Evolutionary conservation across 2,888 invertebrate species (phyloP).

Genomic region (Campopleginae sp.): DNA sequence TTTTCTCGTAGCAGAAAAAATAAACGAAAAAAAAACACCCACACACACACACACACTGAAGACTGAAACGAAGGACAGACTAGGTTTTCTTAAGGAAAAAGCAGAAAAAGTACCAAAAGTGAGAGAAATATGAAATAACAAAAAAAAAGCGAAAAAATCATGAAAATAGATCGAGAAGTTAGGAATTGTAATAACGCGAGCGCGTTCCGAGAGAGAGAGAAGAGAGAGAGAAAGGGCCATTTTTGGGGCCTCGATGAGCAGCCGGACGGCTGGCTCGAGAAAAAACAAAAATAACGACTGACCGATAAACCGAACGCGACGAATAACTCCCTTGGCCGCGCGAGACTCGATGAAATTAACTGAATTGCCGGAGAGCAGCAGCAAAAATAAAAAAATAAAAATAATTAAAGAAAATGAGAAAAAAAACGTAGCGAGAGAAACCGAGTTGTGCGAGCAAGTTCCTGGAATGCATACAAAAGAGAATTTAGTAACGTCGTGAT

Average conservation of each 20-base stretch:
- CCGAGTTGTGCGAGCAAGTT: slow-evolving; percentile 74
- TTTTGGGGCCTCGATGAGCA: slow-evolving; percentile 59
- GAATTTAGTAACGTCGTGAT: slow-evolving; percentile 75
- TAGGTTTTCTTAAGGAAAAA: slow-evolving; percentile 66
- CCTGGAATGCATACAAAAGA: slow-evolving; percentile 77
- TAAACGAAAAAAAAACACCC: not conserved
- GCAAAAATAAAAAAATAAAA: slow-evolving; percentile 71
- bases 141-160: slow-evolving; percentile 24
- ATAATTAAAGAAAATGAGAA: slow-evolving; percentile 66
- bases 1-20: slow-evolving; percentile 61
- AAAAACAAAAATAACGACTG: slow-evolving; percentile 3
- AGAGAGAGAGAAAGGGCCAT: slow-evolving; percentile 43
- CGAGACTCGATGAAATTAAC: slow-evolving; percentile 67
- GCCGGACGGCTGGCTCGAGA: slow-evolving; percentile 77
- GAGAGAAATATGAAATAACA: slow-evolving; percentile 25
- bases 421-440: slow-evolving; percentile 72
- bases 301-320: not conserved
- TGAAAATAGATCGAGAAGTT: slow-evolving; percentile 49
- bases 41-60: slow-evolving; percentile 20
- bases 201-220: slow-evolving; percentile 43
- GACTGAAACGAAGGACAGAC: slow-evolving; percentile 70
- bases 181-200: slow-evolving; percentile 61
- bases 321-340: slow-evolving; percentile 65
- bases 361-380: slow-evolving; percentile 69
- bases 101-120: slow-evolving; percentile 53